Conservation (phyloP, 2,888 invertebrate species). For the Campopleginae sp. region DNA sequence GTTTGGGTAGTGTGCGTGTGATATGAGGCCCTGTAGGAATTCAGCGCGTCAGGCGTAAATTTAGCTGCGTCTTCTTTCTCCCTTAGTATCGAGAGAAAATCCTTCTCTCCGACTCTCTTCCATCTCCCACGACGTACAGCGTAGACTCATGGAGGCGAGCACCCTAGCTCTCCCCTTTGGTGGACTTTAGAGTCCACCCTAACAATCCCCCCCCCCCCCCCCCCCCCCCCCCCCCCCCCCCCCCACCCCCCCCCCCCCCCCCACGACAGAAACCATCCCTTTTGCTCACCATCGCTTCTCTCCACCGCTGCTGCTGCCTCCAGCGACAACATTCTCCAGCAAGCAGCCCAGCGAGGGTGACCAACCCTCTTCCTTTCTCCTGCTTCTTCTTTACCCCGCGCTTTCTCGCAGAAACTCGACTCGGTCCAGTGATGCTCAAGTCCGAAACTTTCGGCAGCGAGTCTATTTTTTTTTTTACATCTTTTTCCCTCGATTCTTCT, state of each 20-base stretch:
- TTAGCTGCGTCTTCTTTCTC: slow-evolving; percentile 72
- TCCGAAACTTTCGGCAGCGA: slow-evolving; percentile 58
- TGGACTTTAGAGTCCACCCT: slow-evolving; percentile 83
- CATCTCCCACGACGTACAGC: slow-evolving; percentile 57
- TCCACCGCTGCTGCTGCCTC: slow-evolving; percentile 78
- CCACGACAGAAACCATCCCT: slow-evolving; percentile 65
- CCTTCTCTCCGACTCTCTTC: slow-evolving; percentile 66
- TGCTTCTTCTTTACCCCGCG: slow-evolving; percentile 67
- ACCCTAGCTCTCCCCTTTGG: slow-evolving; percentile 75
- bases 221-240: slow-evolving; percentile 74
- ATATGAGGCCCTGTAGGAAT: slow-evolving; percentile 82
- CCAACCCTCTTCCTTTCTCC: slow-evolving; percentile 75
- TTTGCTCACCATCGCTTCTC: slow-evolving; percentile 76
- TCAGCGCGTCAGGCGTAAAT: slow-evolving; percentile 81
- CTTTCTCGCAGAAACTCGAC: slow-evolving; percentile 67
- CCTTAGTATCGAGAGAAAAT: slow-evolving; percentile 11
- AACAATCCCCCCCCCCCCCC: slow-evolving; percentile 75
- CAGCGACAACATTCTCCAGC: slow-evolving; percentile 82
- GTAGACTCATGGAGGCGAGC: slow-evolving; percentile 41
- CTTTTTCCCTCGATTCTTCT: neutral
- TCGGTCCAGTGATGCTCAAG: slow-evolving; percentile 82
- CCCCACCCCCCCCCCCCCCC: slow-evolving; percentile 74
- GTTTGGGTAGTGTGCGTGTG: slow-evolving; percentile 72
- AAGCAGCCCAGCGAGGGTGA: slow-evolving; percentile 80
- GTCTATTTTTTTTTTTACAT: neutral